These are phyloP conservation scores for Gallirallus australis DNA, from an alignment of 2,797 vertebrate species.

Conservation along the genomic window DNA sequence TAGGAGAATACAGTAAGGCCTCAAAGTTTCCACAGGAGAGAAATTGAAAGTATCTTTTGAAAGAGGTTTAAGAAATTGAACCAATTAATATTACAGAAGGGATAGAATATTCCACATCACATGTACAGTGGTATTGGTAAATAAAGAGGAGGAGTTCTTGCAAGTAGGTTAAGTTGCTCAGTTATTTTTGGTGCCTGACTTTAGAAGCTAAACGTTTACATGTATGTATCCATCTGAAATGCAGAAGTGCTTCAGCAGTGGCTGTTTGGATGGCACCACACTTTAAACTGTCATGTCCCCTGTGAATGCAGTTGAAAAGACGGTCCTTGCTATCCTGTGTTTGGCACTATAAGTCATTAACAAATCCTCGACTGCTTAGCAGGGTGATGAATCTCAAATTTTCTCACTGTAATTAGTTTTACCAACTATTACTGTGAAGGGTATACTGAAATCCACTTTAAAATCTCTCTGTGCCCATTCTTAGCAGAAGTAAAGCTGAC, in stretches of 20 bases:
- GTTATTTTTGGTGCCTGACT: slow-evolving; percentile 32
- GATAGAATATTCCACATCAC: neutral
- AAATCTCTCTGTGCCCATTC: slow-evolving; percentile 38
- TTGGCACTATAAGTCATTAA: slow-evolving; percentile 74
- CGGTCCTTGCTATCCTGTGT: slow-evolving; percentile 23
- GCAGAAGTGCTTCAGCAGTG: neutral
- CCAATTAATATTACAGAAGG: neutral
- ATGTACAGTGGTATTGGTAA: slow-evolving; percentile 8
- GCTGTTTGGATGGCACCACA: slow-evolving; percentile 1
- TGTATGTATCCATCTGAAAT: slow-evolving; percentile 39
- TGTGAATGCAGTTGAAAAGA: slow-evolving; percentile 25
- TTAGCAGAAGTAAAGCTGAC: slow-evolving; percentile 24
- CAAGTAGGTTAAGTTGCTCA: neutral
- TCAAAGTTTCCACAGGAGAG: neutral
- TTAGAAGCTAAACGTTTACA: slow-evolving; percentile 34
- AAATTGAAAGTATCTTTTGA: neutral
- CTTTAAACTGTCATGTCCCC: slow-evolving; percentile 36
- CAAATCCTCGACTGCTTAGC: slow-evolving; percentile 70
- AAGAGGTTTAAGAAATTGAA: slow-evolving; percentile 13
- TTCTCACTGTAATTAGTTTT: slow-evolving; percentile 73
- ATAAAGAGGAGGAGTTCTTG: slow-evolving; percentile 13
- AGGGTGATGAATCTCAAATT: slow-evolving; percentile 71
- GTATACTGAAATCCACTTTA: slow-evolving; percentile 33
- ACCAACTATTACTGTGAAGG: slow-evolving; percentile 52
- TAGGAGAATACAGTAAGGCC: neutral